Conservation (phyloP, 2,888 invertebrate genomes). For the Andricus curvator region DNA sequence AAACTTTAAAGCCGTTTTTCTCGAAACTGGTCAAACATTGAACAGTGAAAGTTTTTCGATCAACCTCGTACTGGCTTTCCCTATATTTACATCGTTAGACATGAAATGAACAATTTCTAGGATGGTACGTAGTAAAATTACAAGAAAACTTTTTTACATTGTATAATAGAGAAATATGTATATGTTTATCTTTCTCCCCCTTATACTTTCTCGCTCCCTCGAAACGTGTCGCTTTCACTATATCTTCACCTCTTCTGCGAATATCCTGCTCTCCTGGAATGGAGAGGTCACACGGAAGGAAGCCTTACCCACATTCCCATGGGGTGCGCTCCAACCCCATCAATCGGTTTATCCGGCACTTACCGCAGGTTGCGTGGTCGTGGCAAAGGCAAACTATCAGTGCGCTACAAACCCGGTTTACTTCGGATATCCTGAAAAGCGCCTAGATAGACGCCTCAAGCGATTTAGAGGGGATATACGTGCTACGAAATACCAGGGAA, state of each 20-base stretch:
- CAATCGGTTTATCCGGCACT: conserved; percentile 47
- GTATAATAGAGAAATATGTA: neutral
- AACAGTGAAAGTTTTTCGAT: too few relatives aligned
- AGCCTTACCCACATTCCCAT: conserved; percentile 77
- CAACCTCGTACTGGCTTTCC: too few relatives aligned
- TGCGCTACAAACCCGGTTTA: conserved; percentile 42
- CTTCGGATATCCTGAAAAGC: conserved; percentile 54
- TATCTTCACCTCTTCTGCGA: conserved; percentile 56
- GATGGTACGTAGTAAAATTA: too few relatives aligned
- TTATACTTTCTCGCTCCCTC: conserved; percentile 30
- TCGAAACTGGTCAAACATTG: too few relatives aligned
- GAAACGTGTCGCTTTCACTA: conserved; percentile 40
- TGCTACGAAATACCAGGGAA: conserved; percentile 68
- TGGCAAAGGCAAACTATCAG: conserved; percentile 9
- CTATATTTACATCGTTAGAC: too few relatives aligned
- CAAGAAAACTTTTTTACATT: too few relatives aligned
- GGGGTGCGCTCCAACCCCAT: conserved; percentile 64
- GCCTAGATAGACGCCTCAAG: conserved; percentile 52
- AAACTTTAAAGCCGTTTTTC: too few relatives aligned
- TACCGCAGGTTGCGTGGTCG: conserved; percentile 8
- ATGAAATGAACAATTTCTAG: too few relatives aligned
- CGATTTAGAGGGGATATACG: conserved; percentile 76
- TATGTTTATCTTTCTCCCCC: conserved; percentile 24
- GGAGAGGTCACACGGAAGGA: conserved; percentile 76
- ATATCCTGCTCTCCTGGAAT: conserved; percentile 75